Evolutionary conservation across 2,113 vertebrate genomes (phyloP).

Genomic region (Dromiciops gliroides): DNA sequence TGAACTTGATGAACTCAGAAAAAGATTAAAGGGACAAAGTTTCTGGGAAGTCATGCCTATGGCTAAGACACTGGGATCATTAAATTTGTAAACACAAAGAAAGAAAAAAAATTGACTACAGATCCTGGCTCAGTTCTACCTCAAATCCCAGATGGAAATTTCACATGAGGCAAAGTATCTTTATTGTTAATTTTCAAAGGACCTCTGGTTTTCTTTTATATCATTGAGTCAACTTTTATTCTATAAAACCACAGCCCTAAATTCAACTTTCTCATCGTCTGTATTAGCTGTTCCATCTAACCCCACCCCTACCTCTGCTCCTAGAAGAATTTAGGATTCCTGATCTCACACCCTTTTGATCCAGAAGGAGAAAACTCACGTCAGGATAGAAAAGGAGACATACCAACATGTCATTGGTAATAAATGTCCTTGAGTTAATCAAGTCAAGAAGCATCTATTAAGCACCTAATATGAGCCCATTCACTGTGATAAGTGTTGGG

Average conservation of each 20-base stretch:
- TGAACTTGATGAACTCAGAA: background rate
- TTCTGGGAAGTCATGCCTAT: conserved; percentile 4
- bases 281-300: too few relatives aligned
- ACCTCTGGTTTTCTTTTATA: background rate
- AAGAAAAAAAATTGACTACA: background rate
- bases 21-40: background rate
- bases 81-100: background rate
- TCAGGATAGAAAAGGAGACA: background rate
- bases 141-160: conserved; percentile 43
- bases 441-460: background rate
- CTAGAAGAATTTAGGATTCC: too few relatives aligned
- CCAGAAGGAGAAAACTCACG: background rate
- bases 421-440: background rate
- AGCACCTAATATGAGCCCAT: background rate
- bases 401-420: background rate
- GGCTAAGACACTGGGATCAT: background rate
- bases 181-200: conserved; percentile 3
- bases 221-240: conserved; percentile 22
- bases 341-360: background rate
- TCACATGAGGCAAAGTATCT: background rate
- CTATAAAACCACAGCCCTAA: background rate
- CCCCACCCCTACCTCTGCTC: background rate
- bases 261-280: background rate
- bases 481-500: background rate
- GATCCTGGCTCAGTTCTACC: background rate